Percentiles rank a stretch among this genome's conserved stretches.
Conservation (phyloP, 2,888 invertebrate genomes). For the Apotomis turbidana region DNA sequence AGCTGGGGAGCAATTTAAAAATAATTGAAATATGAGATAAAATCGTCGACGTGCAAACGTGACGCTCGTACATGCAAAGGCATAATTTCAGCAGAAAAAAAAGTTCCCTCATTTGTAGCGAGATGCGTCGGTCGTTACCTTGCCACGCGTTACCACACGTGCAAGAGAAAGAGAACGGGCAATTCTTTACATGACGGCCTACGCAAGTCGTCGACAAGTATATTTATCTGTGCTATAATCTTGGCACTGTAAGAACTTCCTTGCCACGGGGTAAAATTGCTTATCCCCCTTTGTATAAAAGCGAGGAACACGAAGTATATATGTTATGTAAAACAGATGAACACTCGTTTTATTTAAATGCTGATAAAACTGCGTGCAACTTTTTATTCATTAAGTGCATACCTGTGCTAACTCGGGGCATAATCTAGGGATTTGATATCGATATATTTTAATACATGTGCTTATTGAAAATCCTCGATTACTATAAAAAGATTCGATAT, state of each 20-base stretch:
- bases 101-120: conserved; percentile 38
- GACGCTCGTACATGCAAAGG: conserved; percentile 14
- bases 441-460: too few relatives aligned
- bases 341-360: too few relatives aligned
- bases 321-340: too few relatives aligned
- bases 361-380: too few relatives aligned
- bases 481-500: too few relatives aligned
- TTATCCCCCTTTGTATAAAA: conserved; percentile 13
- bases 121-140: conserved; percentile 42
- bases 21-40: conserved; percentile 21
- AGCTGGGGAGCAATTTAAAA: background rate
- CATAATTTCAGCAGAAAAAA: conserved; percentile 29
- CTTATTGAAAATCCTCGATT: too few relatives aligned
- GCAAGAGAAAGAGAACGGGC: conserved; percentile 27
- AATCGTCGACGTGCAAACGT: conserved; percentile 17
- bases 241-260: conserved; percentile 16
- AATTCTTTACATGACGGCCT: conserved; percentile 44
- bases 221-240: conserved; percentile 38
- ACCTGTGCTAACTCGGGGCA: too few relatives aligned
- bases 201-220: conserved; percentile 35
- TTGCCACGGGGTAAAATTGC: conserved; percentile 19
- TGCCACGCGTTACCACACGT: conserved; percentile 23
- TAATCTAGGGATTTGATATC: too few relatives aligned
- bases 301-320: background rate
- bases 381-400: too few relatives aligned